These are phyloP conservation scores for Myanophis thanlyinensis DNA, from an alignment of 2,113 vertebrate genomes.

Conservation along the genomic window DNA sequence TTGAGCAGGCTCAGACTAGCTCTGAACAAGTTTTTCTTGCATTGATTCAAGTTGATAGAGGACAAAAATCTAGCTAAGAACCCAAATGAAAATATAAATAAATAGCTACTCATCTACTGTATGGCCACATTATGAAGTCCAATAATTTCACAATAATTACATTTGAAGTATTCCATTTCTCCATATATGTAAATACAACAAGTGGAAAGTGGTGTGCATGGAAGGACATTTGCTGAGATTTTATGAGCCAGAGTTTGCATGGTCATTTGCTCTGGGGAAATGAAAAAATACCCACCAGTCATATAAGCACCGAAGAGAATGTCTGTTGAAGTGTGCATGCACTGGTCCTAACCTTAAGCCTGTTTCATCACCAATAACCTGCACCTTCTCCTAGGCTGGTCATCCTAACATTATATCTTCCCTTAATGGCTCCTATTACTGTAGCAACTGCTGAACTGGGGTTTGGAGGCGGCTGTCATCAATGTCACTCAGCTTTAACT, in stretches of 20 bases:
- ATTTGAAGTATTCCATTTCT: background rate
- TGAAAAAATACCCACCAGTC: background rate
- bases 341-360: background rate
- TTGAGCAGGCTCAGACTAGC: background rate
- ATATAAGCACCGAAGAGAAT: background rate
- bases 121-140: background rate
- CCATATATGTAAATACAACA: background rate
- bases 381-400: background rate
- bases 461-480: background rate
- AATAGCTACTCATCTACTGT: background rate
- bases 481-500: background rate
- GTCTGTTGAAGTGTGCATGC: background rate
- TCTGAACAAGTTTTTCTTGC: background rate
- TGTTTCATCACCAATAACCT: background rate
- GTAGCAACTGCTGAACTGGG: background rate
- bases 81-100: background rate
- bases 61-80: background rate
- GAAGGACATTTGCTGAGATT: background rate
- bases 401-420: background rate
- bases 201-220: background rate
- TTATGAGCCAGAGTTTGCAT: background rate
- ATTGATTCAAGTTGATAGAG: background rate
- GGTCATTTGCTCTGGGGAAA: background rate
- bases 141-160: background rate
- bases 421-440: background rate